Base-by-base conservation (phyloP, 2,797 vertebrate species). In the Australoheros facetus region DNA sequence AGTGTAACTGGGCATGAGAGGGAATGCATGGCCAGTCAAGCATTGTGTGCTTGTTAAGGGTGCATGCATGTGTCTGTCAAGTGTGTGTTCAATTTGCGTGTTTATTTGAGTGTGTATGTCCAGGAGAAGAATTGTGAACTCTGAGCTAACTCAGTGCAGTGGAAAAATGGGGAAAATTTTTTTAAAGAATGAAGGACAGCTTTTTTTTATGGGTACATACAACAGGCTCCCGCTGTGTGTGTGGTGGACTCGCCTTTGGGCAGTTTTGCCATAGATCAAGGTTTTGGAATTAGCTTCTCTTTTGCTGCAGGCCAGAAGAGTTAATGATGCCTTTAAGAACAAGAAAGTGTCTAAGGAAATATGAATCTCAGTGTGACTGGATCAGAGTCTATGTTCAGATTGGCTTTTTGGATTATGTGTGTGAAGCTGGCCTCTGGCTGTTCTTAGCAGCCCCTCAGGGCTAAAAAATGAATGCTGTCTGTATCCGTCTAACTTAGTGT, bases 11-110 rank as follows among this genome's bases (percentile, higher is more conserved):
- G 59, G 30, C 21, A 10, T 84, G 66, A 56, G 73, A 80, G 70
- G 77, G 80, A 74, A 82, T 5, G 87, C 87, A 81, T 62, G 84
- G 77, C 42, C 84, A 51, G 77, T 72, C 85, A 77, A 87, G 88
- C 86, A 23, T 54, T 3, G 48, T 19, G 62, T 17, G 51, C 55
- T 75, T 28, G 59, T 34, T 62, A 37, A 54, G 59, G 74, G 34
- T 28, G 71, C 56, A 34, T 45, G 76, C 59, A 64, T 16, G 57
- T 78, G 87, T 85, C 73, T 70, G 77, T 88, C 83, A 80, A 75
- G 58, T 19, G 79, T 58, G 54, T 26, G 37, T 58, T 80, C 53
- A 66, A 54, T 85, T 73, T 85, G 74, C 82, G 64, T 73, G 30
- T 90, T 88, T 85, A 60, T 84, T 21, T 56, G 71, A 59, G 66